Evolutionary conservation across 2,113 vertebrate species (phyloP).

Genomic region (Tapirus terrestris): DNA sequence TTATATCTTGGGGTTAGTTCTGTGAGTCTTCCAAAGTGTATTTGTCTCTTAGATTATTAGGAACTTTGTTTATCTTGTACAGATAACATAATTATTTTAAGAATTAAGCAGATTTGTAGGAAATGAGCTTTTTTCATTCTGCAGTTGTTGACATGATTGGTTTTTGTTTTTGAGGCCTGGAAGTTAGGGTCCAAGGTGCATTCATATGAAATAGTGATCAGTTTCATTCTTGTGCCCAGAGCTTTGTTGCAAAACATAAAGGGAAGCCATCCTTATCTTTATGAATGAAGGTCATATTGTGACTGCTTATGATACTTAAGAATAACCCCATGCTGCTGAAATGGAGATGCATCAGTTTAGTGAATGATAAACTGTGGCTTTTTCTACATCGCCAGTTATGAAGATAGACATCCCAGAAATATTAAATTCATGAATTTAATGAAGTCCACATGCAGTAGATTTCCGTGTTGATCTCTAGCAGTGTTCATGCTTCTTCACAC

Average conservation of each 20-base stretch:
- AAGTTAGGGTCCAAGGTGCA: neutral
- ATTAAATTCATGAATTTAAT: neutral
- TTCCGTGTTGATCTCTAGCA: neutral
- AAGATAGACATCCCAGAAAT: neutral
- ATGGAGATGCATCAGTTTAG: neutral
- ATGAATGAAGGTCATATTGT: neutral
- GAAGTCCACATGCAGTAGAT: neutral
- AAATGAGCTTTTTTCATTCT: constrained; percentile 32
- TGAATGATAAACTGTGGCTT: neutral
- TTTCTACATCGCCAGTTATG: neutral
- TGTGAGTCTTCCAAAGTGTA: constrained; percentile 5
- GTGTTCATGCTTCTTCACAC: neutral
- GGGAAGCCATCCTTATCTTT: neutral
- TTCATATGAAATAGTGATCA: neutral
- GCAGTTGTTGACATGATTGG: neutral
- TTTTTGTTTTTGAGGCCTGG: constrained; percentile 35
- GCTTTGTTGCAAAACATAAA: neutral
- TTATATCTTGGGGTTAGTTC: neutral
- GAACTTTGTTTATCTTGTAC: neutral
- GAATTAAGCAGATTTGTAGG: constrained; percentile 44
- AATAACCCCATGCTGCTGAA: neutral
- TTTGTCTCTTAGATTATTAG: constrained; percentile 26
- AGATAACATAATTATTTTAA: constrained; percentile 38
- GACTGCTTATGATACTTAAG: neutral
- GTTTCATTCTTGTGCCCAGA: neutral